Percentiles rank a stretch among this genome's conserved stretches.
phyloP scores from a whole-genome alignment of 2,113 vertebrate species.

The Odontesthes bonariensis region DNA sequence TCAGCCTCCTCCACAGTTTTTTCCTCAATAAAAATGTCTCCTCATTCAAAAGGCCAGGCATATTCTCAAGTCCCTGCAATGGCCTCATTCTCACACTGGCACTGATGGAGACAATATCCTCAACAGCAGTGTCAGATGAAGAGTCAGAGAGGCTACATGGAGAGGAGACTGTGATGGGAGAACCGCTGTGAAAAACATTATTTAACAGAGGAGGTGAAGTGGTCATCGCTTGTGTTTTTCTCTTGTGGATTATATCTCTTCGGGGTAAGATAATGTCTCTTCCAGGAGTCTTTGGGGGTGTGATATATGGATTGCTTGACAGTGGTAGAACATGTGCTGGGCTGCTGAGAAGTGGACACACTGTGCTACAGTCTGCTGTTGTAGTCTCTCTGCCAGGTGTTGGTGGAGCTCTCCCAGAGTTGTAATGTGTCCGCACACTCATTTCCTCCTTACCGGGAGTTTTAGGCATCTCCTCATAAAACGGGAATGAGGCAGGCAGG shows the following conservation, averaged over 20 bases:
- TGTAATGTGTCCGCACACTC: constrained; percentile 78
- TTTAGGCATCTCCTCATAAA: constrained; percentile 87
- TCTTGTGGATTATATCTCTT: constrained; percentile 49
- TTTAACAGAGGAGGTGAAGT: neutral
- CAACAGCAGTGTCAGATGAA: constrained; percentile 34
- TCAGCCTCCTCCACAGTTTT: constrained; percentile 83
- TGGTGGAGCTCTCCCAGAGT: constrained; percentile 83
- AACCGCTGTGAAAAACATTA: constrained; percentile 22
- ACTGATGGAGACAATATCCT: neutral
- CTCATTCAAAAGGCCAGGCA: constrained; percentile 80
- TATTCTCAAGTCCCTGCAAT: constrained; percentile 88
- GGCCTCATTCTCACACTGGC: constrained; percentile 57
- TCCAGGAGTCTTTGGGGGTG: constrained; percentile 94
- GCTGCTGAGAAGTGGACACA: constrained; percentile 83
- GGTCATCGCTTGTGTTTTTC: constrained; percentile 22
- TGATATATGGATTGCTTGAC: constrained; percentile 83
- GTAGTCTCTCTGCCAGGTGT: constrained; percentile 85
- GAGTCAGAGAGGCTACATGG: constrained; percentile 50
- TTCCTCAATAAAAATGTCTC: constrained; percentile 71
- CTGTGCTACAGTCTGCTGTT: constrained; percentile 80
- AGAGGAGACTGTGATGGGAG: constrained; percentile 36
- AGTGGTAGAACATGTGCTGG: constrained; percentile 85
- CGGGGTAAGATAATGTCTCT: constrained; percentile 88
- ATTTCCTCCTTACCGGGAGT: constrained; percentile 86
- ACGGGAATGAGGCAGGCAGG: constrained; percentile 63